These are phyloP conservation scores for Sarcophaga subvicina DNA, from an alignment of 2,888 invertebrate genomes.

Conservation along the genomic window DNA sequence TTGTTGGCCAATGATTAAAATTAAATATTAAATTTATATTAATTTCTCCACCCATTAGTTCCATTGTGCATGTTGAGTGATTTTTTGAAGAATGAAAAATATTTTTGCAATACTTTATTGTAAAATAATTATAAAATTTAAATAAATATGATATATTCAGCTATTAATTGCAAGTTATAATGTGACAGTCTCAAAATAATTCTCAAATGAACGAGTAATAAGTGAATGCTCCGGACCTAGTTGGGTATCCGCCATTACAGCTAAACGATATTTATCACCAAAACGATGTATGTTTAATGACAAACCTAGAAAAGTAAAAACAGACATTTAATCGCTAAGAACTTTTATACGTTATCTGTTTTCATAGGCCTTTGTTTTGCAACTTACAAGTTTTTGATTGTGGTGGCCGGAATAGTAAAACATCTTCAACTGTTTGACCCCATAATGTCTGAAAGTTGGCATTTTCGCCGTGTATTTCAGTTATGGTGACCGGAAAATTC, in stretches of 20 bases:
- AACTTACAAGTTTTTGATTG: constrained; percentile 80
- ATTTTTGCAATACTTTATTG: too few relatives aligned
- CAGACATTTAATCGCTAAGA: background rate
- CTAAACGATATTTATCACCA: constrained; percentile 79
- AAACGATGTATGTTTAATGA: constrained; percentile 81
- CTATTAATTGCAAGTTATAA: constrained; percentile 41
- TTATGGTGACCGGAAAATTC: constrained; percentile 80
- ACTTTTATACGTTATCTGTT: background rate
- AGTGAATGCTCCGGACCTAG: constrained; percentile 79
- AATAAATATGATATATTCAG: too few relatives aligned
- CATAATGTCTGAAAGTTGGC: constrained; percentile 78
- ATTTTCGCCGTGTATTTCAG: constrained; percentile 79
- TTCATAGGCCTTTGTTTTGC: background rate
- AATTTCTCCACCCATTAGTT: too few relatives aligned
- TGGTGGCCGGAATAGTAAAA: constrained; percentile 80
- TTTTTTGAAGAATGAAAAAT: too few relatives aligned
- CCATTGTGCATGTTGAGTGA: too few relatives aligned
- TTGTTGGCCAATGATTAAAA: too few relatives aligned
- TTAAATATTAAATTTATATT: too few relatives aligned
- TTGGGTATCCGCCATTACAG: constrained; percentile 81
- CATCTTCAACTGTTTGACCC: constrained; percentile 80
- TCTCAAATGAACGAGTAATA: constrained; percentile 79
- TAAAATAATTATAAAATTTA: too few relatives aligned
- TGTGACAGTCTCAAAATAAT: constrained; percentile 77
- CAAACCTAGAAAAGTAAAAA: constrained; percentile 72